Base-by-base conservation (phyloP, 2,113 vertebrate species). In the Meriones unguiculatus region DNA sequence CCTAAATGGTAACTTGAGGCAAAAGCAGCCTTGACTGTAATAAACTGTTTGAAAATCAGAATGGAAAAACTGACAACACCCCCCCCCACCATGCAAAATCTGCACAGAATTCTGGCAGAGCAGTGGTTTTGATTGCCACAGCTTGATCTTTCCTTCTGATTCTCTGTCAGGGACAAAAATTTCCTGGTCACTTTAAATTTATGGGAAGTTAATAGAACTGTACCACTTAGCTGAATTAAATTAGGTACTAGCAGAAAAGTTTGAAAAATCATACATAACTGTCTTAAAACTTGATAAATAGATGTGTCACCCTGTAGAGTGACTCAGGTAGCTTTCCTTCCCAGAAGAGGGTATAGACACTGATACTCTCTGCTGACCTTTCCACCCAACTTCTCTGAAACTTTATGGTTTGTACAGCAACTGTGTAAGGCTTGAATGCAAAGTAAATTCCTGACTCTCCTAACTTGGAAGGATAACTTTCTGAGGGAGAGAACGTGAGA, bases 151-250 rank as follows among this genome's bases (percentile, higher is more conserved):
- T 85, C 78, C 54, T 95, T 91, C 95, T 92, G 92, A 93, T 73
- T 94, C 65, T 91, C 2, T 0, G 87, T 59, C 32, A 94, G 57
- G 86, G n/a, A 95, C 67, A 91, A 94, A 94, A 90, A 88, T 92
- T 78, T 95, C 92, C 84, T 32, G n/a, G 32, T 95, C 88, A 95
- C 84, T 52, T 77, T 76, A 91, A 95, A 93, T 85, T 64, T 91
- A 95, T 91, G 46, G 80, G 88, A 93, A 93, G 78, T 91, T 87
- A 88, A 98, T 95, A 90, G 95, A 59, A 95, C n/a, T 84, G 13
- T 5, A 25, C 67, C 59, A 41, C 24, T 35, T 96, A 89, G 93
- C 70, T 92, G 93, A 97, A 95, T 95, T 93, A 96, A 94, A 93
- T 91, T 54, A 89, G 38, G n/a, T 46, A 84, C 91, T 57, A 87